A percentile compares a stretch with the other conserved stretches of the same genome.
Conservation (phyloP, 1,140 invertebrate species). For the Micrasema minimum region DNA sequence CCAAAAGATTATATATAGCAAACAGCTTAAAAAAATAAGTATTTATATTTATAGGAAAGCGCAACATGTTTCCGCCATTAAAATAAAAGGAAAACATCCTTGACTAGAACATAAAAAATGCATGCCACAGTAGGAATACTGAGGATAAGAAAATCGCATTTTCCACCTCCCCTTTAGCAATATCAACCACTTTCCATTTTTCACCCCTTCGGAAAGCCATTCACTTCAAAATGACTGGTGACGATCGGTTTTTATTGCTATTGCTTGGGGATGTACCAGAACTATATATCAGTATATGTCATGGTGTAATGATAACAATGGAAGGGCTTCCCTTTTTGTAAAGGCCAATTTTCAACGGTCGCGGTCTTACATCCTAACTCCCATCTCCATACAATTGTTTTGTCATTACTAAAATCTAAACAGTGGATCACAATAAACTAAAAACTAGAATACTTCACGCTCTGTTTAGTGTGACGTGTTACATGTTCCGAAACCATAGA, state of each 20-base stretch:
- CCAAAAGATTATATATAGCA: too few relatives aligned
- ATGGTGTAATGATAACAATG: slow-evolving; percentile 17
- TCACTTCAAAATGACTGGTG: slow-evolving; percentile 38
- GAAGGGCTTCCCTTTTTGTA: neutral
- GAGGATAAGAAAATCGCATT: slow-evolving; percentile 10
- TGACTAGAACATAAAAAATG: slow-evolving; percentile 1
- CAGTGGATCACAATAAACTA: slow-evolving; percentile 19
- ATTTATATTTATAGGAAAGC: neutral
- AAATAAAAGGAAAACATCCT: slow-evolving; percentile 4
- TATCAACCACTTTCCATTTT: slow-evolving; percentile 13
- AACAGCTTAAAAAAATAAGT: too few relatives aligned
- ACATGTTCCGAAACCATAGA: too few relatives aligned
- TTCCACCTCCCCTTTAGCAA: slow-evolving; percentile 5
- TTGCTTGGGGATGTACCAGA: slow-evolving; percentile 4
- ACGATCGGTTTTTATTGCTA: slow-evolving; percentile 43
- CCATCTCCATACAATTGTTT: slow-evolving; percentile 40
- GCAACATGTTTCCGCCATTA: neutral
- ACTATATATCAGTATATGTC: slow-evolving; percentile 5
- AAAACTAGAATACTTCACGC: slow-evolving; percentile 42
- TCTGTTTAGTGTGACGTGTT: slow-evolving; percentile 23
- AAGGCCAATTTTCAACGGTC: slow-evolving; percentile 35
- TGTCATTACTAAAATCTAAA: slow-evolving; percentile 27
- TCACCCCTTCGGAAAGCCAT: slow-evolving; percentile 26
- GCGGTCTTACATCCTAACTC: too few relatives aligned
- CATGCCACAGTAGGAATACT: slow-evolving; percentile 1